These are phyloP conservation scores for Nebria brevicollis DNA, from an alignment of 2,888 invertebrate species.

Conservation along the genomic window DNA sequence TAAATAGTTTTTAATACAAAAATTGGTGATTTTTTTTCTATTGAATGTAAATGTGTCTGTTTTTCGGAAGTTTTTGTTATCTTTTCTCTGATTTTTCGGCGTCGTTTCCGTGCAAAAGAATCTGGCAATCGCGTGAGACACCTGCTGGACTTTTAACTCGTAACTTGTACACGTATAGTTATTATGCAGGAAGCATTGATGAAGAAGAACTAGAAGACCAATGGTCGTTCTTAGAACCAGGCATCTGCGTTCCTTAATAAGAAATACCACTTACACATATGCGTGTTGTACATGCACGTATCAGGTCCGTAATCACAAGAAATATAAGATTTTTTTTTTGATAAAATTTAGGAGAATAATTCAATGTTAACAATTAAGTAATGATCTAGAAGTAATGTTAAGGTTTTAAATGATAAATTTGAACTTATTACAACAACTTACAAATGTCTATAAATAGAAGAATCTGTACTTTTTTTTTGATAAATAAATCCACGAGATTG, in stretches of 20 bases:
- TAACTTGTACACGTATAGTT: constrained; percentile 28
- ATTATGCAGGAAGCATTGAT: constrained; percentile 33
- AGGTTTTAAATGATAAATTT: too few species aligned
- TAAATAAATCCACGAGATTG: too few species aligned
- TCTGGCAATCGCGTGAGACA: constrained; percentile 32
- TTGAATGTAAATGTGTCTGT: neutral
- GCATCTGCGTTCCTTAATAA: constrained; percentile 25
- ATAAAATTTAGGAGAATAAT: neutral
- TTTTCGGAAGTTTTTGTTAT: neutral
- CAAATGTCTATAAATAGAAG: too few species aligned
- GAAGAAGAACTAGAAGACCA: constrained; percentile 14
- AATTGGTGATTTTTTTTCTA: neutral
- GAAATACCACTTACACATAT: constrained; percentile 16
- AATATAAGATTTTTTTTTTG: neutral
- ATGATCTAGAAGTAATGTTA: too few species aligned
- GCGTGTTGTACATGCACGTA: constrained; percentile 6
- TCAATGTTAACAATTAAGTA: too few species aligned
- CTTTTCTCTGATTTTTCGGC: neutral
- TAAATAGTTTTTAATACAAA: too few species aligned
- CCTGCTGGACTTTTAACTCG: constrained; percentile 20
- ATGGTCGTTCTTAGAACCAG: constrained; percentile 26
- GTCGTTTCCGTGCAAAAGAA: constrained; percentile 1
- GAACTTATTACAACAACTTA: too few species aligned
- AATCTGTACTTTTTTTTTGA: too few species aligned
- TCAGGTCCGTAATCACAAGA: neutral